Conservation (phyloP, 1,140 invertebrate species). For the Phenacoccus solenopsis region DNA sequence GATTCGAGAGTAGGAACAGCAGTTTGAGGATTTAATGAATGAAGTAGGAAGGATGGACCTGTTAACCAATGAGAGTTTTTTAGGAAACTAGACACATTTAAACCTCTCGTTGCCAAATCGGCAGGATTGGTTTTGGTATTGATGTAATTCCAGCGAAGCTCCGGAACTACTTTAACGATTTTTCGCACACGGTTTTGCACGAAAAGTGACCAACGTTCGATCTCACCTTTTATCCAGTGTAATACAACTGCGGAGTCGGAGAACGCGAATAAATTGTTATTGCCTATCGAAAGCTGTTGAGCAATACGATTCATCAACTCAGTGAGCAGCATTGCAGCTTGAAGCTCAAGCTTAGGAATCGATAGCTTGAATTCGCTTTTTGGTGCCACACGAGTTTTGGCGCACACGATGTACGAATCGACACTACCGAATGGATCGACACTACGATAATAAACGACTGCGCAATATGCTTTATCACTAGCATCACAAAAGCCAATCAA, state of each 20-base stretch:
- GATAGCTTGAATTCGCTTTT: slow-evolving; percentile 28
- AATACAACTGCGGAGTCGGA: slow-evolving; percentile 25
- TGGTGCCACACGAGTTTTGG: slow-evolving; percentile 32
- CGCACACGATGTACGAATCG: slow-evolving; percentile 26
- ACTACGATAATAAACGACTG: slow-evolving; percentile 17
- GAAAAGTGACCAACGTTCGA: slow-evolving; percentile 24
- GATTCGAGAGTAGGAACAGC: too few species aligned
- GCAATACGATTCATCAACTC: slow-evolving; percentile 18
- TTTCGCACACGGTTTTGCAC: slow-evolving; percentile 23
- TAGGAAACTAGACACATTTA: background rate
- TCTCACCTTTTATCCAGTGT: slow-evolving; percentile 23
- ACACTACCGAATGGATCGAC: background rate
- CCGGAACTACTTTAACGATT: background rate
- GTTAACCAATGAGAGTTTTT: background rate
- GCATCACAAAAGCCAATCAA: slow-evolving; percentile 22
- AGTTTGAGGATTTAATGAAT: too few species aligned
- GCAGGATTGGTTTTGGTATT: slow-evolving; percentile 22
- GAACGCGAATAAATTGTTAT: slow-evolving; percentile 22
- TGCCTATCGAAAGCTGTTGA: background rate
- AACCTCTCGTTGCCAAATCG: slow-evolving; percentile 22
- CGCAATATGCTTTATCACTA: slow-evolving; percentile 9
- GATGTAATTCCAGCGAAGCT: slow-evolving; percentile 20
- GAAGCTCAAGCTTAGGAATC: slow-evolving; percentile 33
- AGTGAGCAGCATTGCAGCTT: slow-evolving; percentile 30
- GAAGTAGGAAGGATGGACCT: background rate